Evolutionary conservation across 2,888 invertebrate genomes (phyloP), one percentile per base, ranked within the genome.

Genomic region (Troilus luridus): DNA sequence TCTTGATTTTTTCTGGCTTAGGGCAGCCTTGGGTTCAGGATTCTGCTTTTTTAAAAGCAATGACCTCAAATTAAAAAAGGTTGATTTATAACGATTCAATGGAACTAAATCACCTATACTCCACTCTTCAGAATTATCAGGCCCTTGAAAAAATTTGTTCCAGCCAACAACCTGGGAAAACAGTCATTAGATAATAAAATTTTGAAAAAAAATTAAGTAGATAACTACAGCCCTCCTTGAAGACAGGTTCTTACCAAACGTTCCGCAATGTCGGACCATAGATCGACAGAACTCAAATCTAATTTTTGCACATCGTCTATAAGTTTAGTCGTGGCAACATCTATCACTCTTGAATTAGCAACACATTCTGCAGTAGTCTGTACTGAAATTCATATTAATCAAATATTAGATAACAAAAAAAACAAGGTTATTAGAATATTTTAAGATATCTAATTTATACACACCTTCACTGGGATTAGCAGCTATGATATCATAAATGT

Each of bases 281-380:
- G 77, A 77, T 90, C 90, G 27, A 90, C 24, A 54, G 89, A 89
- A 54, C 64, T 54, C n/a, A 77, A 77, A 77, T 90, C 90, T 19
- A 90, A 59, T 59, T 90, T 90, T 77, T 90, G 72, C 12, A 90
- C 72, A 58, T 90, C 90, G 24, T 90, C 67, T 14, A 72, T 58
- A 77, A 90, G 90, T 77, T 90, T 90, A 2, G 72, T 67, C 0
- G 90, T 64, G 17, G 90, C 72, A n/a, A 90, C 72, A 59, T 90
- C 90, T 58, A 77, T 72, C 17, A 90, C 67, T 54, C 90, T 62
- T 17, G 64, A 56, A 54, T 67, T 90, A 17, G 56, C 56, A 24
- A 90, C 67, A 58, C 90, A 90, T 56, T 90, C 90, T 17, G 64
- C 90, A 56, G 72, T 77, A 24, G 90, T 90, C 56, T 90, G 72